Base-by-base conservation (phyloP, 2,113 vertebrate genomes). In the Vulpes lagopus region DNA sequence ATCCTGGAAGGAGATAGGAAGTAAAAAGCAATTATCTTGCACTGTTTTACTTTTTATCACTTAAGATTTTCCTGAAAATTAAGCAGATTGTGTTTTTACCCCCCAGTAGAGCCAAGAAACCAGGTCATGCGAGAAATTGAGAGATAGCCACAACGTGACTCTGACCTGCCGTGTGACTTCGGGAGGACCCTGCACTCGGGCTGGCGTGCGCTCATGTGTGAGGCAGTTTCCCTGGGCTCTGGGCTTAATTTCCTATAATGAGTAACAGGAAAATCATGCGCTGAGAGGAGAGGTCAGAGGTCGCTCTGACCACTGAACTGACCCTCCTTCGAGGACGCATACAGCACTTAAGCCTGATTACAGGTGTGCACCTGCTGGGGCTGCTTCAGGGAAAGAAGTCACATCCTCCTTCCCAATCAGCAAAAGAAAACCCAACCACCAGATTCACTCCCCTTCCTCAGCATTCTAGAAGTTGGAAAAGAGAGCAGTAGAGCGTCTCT, bases 401-500 rank as follows among this genome's bases (percentile, higher is more conserved):
- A 64, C 53, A 19, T 23, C 65, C 57, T 51, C 57, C 76, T n/a
- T 35, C 60, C 60, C 67, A 12, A 30, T 79, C 60, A 49, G 53
- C 27, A 2, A 55, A 67, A 84, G 80, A 59, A 67, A 15, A 16
- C 19, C 30, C 81, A 35, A 49, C 8, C 15, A 2, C 60, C 65
- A 43, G 73, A 14, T 30, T 25, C 16, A 3, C n/a, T 27, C 38
- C 30, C 30, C 11, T 51, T 60, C 62, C 62, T 53, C 71, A 71
- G 67, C 30, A 23, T 55, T 30, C 35, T 5, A 38, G n/a, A 64
- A 51, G 53, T 59, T 22, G 57, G 78, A 12, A 38, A 23, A 64
- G 11, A 9, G 6, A 0, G 0, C 1, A 17, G 53, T 7, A 5
- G 62, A 30, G 22, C 2, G 51, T 23, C 76, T 82, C 27, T 17